Base-by-base conservation (phyloP, 2,797 vertebrate species). In the Corythornis leucogaster region DNA sequence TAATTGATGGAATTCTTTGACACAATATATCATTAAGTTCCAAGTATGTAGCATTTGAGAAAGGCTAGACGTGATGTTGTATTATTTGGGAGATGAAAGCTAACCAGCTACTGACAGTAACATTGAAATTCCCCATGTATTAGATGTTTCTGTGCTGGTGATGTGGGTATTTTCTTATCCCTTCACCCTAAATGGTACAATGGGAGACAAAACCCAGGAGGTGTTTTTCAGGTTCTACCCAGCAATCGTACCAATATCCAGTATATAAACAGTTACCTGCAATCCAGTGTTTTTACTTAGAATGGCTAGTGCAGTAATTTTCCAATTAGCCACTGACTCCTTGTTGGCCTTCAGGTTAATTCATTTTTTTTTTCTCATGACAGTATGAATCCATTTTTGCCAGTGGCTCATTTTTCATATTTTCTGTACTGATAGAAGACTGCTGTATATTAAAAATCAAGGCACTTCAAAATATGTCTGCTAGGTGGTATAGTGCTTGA, bases 361-460 rank as follows among this genome's bases (percentile, higher is more conserved):
- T 85, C 2, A 26, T 85, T 85, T 79, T 86, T 87, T 87, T 83
- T 85, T 57, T 40, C 66, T 58, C 46, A 12, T n/a, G 58, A 54
- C 50, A 64, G 12, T 70, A 81, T 75, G 71, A 80, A 76, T 85
- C 62, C 12, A 6, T 90, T 64, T 89, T 81, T 43, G 85, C 30
- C 35, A 42, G 18, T 48, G 46, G 51, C 45, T 83, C 50, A 67
- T 89, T 95, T 92, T 87, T 66, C 51, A 46, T 15, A 10, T 89
- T 87, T 92, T 83, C 66, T 57, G 25, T 62, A 15, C 63, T 31
- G 48, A 40, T 14, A 73, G 74, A 75, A 87, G 20, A 58, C 25
- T 81, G 31, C 46, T 57, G 20, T 55, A 11, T 78, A 48, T 63
- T 93, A 89, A 87, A 90, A 95, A 91, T 78, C 20, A 66, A 73